These are phyloP conservation scores for Neolamprologus cancellatus DNA, from an alignment of 2,113 vertebrate species.

Conservation along the genomic window DNA sequence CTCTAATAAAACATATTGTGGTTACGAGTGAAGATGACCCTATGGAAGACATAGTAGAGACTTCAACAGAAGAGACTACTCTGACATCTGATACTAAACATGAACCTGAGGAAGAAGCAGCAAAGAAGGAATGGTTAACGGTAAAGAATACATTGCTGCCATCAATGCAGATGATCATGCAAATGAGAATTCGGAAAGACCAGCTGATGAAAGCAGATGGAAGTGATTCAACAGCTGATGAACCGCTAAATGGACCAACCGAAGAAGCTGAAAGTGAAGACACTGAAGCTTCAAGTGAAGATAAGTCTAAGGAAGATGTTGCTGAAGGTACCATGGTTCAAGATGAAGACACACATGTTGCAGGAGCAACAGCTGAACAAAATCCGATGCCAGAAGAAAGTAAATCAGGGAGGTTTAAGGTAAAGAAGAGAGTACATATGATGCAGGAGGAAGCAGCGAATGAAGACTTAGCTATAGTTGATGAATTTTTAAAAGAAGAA, in stretches of 20 bases:
- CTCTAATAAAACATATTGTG: not conserved
- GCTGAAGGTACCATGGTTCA: not conserved
- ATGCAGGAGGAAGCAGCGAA: not conserved
- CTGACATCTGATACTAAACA: not conserved
- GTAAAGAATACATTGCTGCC: not conserved
- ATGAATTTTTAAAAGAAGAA: not conserved
- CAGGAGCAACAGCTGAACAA: not conserved
- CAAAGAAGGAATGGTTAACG: not conserved
- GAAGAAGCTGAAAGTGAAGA: not conserved
- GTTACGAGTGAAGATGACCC: not conserved
- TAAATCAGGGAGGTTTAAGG: not conserved
- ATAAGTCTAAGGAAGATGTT: not conserved
- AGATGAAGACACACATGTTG: not conserved
- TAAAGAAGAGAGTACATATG: not conserved
- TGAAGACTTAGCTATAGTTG: not conserved
- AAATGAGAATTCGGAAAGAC: not conserved
- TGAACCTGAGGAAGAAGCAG: not conserved
- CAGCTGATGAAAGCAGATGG: not conserved
- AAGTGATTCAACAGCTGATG: not conserved
- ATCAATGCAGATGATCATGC: not conserved
- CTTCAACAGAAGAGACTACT: not conserved
- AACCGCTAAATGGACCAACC: not conserved
- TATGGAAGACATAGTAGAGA: not conserved
- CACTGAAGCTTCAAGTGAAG: not conserved
- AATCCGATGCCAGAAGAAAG: not conserved